phyloP scores from a whole-genome alignment of 2,113 vertebrate genomes.

The Scophthalmus maximus region DNA sequence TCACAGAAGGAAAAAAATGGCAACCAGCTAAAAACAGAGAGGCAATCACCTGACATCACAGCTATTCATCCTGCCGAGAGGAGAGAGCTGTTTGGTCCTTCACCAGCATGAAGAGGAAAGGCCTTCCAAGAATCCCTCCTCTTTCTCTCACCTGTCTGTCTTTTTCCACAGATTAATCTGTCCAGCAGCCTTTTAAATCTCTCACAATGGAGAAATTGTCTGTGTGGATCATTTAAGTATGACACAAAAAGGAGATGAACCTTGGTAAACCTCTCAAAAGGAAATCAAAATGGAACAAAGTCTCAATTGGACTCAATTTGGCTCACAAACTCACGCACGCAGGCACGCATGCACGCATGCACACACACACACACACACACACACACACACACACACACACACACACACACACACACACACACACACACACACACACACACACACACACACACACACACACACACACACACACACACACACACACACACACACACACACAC shows the following conservation, averaged over 20 bases:
- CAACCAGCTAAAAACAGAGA: constrained; percentile 38
- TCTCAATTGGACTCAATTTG: constrained; percentile 20
- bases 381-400: too few species aligned
- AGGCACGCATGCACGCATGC: too few species aligned
- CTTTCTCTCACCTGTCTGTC: constrained; percentile 16
- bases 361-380: too few species aligned
- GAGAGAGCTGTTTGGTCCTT: constrained; percentile 53
- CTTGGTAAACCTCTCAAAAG: constrained; percentile 41
- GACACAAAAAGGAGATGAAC: constrained; percentile 58
- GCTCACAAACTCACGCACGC: too few species aligned
- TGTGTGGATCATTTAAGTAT: constrained; percentile 59
- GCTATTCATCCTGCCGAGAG: constrained; percentile 54
- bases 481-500: too few species aligned
- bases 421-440: too few species aligned
- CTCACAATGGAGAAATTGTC: constrained; percentile 62
- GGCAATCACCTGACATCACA: constrained; percentile 61
- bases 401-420: too few species aligned
- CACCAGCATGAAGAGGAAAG: constrained; percentile 55
- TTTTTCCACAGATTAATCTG: constrained; percentile 70
- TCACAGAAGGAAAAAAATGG: constrained; percentile 30
- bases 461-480: too few species aligned
- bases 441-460: too few species aligned
- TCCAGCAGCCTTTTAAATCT: constrained; percentile 68
- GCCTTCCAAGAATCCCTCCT: constrained; percentile 67
- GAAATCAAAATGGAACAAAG: constrained; percentile 25